Base-by-base conservation (phyloP, 2,113 vertebrate species). In the Albula glossodonta region DNA sequence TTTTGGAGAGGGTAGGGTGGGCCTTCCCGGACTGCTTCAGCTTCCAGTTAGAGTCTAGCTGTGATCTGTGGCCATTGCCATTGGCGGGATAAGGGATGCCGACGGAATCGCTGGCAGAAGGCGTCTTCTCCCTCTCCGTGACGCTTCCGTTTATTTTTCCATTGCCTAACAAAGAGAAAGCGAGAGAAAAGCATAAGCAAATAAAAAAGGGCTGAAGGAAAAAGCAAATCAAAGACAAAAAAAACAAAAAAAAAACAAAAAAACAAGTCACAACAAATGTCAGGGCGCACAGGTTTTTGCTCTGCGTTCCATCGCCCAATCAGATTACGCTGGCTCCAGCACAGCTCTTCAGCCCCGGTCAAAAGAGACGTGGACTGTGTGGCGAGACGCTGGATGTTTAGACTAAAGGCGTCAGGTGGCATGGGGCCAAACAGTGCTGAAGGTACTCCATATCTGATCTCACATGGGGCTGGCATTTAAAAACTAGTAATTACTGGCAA, bases 1-100 rank as follows among this genome's bases (percentile, higher is more conserved):
- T 92, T 91, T 97, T 97, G 66, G 96, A 94, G 96, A 90, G 90
- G 88, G 92, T 50, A 0, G 87, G 85, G 87, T 89, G 85, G 74
- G 89, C 89, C 91, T 90, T 95, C 80, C 91, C 92, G n/a, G 89
- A 88, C 4, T 92, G 90, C 87, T 93, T 95, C 78, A 84, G 92
- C 89, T 93, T 95, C 86, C 91, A 91, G 91, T 91, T 90, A 66
- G 89, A 4, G 83, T 92, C 92, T 93, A 90, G 92, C 70, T 88
- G 51, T 86, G 91, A 90, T 92, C 93, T 91, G 89, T 91, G 93
- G 84, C 91, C 94, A 94, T 94, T 94, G 89, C 90, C 89, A 91
- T 89, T 93, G 87, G 88, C 81, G 87, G 92, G 83, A 89, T 92
- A 89, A 5, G 88, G 90, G 90, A 92, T 89, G 66, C 89, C 91